Conservation (phyloP, 2,888 invertebrate genomes). For the Hecatera dysodea region DNA sequence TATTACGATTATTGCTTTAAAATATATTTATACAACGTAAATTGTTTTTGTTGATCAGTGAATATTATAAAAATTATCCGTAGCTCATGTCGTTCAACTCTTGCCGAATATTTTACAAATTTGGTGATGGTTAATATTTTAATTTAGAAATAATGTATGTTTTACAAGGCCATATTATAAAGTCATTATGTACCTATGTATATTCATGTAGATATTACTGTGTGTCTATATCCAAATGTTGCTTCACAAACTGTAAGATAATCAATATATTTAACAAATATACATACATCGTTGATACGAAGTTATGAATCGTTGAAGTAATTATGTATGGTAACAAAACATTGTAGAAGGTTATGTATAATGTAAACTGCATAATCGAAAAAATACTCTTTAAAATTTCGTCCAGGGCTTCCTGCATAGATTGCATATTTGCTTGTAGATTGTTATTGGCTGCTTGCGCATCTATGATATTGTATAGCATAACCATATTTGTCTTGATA, state of each 20-base stretch:
- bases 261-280: slow-evolving; percentile 46
- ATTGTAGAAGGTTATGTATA: slow-evolving; percentile 44
- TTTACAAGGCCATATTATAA: slow-evolving; percentile 41
- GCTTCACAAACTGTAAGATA: slow-evolving; percentile 17
- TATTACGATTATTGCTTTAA: slow-evolving; percentile 60
- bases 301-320: slow-evolving; percentile 32
- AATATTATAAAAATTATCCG: slow-evolving; percentile 45
- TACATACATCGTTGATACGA: slow-evolving; percentile 38
- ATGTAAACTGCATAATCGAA: slow-evolving; percentile 44
- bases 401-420: slow-evolving; percentile 42
- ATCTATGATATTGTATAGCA: slow-evolving; percentile 54
- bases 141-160: slow-evolving; percentile 31
- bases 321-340: slow-evolving; percentile 35
- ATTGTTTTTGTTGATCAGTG: slow-evolving; percentile 68
- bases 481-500: slow-evolving; percentile 54
- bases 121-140: slow-evolving; percentile 51
- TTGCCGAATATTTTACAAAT: slow-evolving; percentile 48
- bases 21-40: slow-evolving; percentile 62
- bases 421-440: slow-evolving; percentile 54
- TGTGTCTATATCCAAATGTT: slow-evolving; percentile 41
- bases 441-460: slow-evolving; percentile 57
- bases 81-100: slow-evolving; percentile 25
- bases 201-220: slow-evolving; percentile 44
- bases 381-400: slow-evolving; percentile 32
- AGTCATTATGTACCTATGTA: slow-evolving; percentile 56